These are phyloP conservation scores for Gisinianus flammeolus DNA, from an alignment of 2,888 invertebrate species.

Conservation along the genomic window DNA sequence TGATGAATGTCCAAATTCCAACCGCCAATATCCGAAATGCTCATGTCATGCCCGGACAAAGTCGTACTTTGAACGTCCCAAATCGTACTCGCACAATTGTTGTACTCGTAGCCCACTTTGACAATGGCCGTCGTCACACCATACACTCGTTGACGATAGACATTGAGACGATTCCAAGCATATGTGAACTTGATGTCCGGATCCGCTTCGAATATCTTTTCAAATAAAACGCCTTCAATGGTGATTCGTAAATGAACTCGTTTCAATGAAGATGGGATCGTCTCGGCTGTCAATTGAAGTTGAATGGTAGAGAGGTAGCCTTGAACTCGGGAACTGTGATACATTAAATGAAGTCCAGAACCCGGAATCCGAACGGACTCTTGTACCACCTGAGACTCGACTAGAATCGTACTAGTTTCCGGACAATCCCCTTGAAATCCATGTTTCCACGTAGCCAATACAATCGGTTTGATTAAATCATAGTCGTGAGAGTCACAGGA, in stretches of 20 bases:
- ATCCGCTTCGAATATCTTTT: slow-evolving; percentile 93
- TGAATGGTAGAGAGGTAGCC: slow-evolving; percentile 93
- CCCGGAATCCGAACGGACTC: slow-evolving; percentile 94
- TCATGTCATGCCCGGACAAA: slow-evolving; percentile 94
- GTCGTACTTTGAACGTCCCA: slow-evolving; percentile 97
- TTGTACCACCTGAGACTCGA: slow-evolving; percentile 92
- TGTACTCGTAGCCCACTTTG: slow-evolving; percentile 95
- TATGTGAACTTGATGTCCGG: slow-evolving; percentile 96
- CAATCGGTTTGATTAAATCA: slow-evolving; percentile 90
- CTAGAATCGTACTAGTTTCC: slow-evolving; percentile 85
- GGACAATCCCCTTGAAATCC: slow-evolving; percentile 95
- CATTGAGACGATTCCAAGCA: slow-evolving; percentile 95
- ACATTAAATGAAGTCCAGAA: slow-evolving; percentile 92
- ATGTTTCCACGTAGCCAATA: slow-evolving; percentile 92
- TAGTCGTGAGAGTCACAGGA: slow-evolving; percentile 88
- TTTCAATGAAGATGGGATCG: slow-evolving; percentile 78
- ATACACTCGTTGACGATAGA: slow-evolving; percentile 94
- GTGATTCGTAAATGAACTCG: slow-evolving; percentile 91
- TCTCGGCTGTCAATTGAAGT: slow-evolving; percentile 84
- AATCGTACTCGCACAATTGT: slow-evolving; percentile 86
- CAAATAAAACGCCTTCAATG: slow-evolving; percentile 92
- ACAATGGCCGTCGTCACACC: slow-evolving; percentile 94
- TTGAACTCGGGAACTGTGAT: slow-evolving; percentile 92
- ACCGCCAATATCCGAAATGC: slow-evolving; percentile 94
- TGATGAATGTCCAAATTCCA: slow-evolving; percentile 96